A percentile compares a stretch with the other conserved stretches of the same genome.
These are phyloP conservation scores for Bettongia penicillata DNA, from an alignment of 2,113 vertebrate species.

Conservation along the genomic window DNA sequence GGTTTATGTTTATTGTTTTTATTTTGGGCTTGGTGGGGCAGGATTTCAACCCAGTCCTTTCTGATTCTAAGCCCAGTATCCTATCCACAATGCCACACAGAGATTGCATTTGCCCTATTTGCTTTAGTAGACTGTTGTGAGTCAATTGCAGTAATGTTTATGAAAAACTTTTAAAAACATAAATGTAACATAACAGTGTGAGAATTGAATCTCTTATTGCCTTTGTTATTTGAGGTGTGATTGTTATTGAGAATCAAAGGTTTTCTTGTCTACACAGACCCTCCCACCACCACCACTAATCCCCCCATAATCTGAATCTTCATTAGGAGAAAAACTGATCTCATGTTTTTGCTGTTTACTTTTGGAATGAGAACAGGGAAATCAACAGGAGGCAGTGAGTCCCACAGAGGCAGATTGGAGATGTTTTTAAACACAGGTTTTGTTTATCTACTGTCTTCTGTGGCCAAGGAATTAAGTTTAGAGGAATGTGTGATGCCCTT, in stretches of 20 bases:
- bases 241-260: background rate
- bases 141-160: background rate
- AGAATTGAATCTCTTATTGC: background rate
- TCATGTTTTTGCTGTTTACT: slow-evolving; percentile 36
- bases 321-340: background rate
- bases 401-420: slow-evolving; percentile 9
- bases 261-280: background rate
- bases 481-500: background rate
- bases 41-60: background rate
- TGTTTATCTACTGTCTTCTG: slow-evolving; percentile 28
- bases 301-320: background rate
- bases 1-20: background rate
- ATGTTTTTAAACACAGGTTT: slow-evolving; percentile 41
- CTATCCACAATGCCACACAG: background rate
- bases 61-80: background rate
- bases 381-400: background rate
- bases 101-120: background rate
- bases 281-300: background rate
- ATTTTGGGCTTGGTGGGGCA: background rate
- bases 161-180: background rate
- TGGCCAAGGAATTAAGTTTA: background rate
- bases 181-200: background rate
- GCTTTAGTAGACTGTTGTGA: background rate
- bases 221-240: background rate
- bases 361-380: slow-evolving; percentile 38